Evolutionary conservation across 2,888 invertebrate genomes (phyloP).

Genomic region (Ellobium chinense): DNA sequence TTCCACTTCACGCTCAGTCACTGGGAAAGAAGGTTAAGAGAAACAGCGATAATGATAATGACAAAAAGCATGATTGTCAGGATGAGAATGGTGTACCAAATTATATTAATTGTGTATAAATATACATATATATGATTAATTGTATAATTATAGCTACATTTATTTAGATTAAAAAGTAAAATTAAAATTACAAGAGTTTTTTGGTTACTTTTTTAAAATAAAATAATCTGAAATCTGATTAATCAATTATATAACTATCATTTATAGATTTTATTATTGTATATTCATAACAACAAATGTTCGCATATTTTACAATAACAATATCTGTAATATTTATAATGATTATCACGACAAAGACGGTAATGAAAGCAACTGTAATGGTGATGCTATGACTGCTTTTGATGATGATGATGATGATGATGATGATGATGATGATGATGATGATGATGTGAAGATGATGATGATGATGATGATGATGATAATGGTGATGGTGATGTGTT

Average conservation of each 20-base stretch:
- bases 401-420: not conserved
- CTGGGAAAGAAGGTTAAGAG: constrained; percentile 80
- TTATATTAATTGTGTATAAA: not conserved
- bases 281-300: too few relatives aligned
- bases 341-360: not conserved
- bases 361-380: not conserved
- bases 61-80: not conserved
- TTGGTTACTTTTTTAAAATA: too few relatives aligned
- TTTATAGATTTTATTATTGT: too few relatives aligned
- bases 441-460: not conserved
- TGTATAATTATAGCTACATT: not conserved
- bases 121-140: not conserved
- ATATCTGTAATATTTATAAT: not conserved
- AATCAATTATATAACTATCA: too few relatives aligned
- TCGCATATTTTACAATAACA: too few relatives aligned
- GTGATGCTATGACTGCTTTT: too few relatives aligned
- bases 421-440: not conserved
- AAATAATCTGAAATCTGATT: too few relatives aligned
- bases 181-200: too few relatives aligned
- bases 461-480: not conserved
- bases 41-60: not conserved
- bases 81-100: not conserved
- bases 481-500: not conserved
- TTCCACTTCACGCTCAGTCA: constrained; percentile 98
- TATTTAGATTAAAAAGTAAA: too few relatives aligned